Conservation (phyloP, 2,888 invertebrate species). For the Machimus atricapillus region DNA sequence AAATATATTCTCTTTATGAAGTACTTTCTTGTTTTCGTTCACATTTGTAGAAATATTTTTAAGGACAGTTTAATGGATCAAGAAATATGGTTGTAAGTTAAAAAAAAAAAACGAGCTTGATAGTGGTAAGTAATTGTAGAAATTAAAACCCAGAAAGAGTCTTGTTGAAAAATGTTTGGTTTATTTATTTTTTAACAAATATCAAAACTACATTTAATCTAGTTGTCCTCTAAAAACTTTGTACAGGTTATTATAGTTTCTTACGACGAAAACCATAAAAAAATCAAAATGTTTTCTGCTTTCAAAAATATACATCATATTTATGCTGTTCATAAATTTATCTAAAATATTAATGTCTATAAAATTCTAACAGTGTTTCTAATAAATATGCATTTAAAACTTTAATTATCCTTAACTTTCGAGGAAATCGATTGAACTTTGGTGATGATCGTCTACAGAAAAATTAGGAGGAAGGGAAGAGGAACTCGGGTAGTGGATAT, state of each 20-base stretch:
- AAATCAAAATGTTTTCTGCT: slow-evolving; percentile 25
- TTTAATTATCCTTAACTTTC: slow-evolving; percentile 20
- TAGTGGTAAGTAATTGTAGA: neutral
- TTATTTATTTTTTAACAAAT: slow-evolving; percentile 17
- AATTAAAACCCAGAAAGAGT: neutral
- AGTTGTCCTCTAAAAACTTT: slow-evolving; percentile 21
- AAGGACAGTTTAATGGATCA: no score
- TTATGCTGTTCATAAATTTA: slow-evolving; percentile 17
- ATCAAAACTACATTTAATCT: slow-evolving; percentile 21
- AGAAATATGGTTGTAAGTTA: neutral
- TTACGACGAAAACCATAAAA: slow-evolving; percentile 7
- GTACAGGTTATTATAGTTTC: slow-evolving; percentile 16
- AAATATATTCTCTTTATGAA: neutral
- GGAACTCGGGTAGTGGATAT: neutral
- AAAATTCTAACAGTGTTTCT: slow-evolving; percentile 26
- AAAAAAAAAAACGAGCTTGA: neutral
- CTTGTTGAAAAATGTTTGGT: slow-evolving; percentile 1
- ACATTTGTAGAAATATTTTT: neutral
- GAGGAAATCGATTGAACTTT: slow-evolving; percentile 18
- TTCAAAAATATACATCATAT: slow-evolving; percentile 29
- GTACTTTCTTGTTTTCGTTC: neutral
- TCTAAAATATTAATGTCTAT: slow-evolving; percentile 25
- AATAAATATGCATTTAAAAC: slow-evolving; percentile 29
- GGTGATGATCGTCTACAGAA: neutral
- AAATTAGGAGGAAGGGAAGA: neutral